Conservation (phyloP, 2,888 invertebrate species). For the Laspeyria flexula region DNA sequence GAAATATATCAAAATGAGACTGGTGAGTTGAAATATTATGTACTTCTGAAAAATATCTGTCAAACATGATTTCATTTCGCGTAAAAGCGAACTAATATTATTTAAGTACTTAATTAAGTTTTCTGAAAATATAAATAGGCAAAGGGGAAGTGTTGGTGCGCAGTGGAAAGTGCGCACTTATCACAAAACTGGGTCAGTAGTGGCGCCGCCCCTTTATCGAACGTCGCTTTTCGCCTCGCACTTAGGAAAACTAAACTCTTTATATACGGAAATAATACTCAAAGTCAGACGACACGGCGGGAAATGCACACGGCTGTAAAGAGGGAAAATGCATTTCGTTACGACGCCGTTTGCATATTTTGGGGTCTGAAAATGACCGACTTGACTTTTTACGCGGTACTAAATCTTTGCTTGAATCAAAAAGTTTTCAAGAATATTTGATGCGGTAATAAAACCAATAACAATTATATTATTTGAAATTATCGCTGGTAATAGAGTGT, state of each 20-base stretch:
- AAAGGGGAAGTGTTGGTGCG: slow-evolving; percentile 78
- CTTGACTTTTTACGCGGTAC: slow-evolving; percentile 15
- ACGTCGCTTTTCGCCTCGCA: slow-evolving; percentile 58
- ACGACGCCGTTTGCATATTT: slow-evolving; percentile 64
- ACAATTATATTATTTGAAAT: neutral
- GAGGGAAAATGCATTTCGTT: slow-evolving; percentile 68
- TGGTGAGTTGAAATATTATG: slow-evolving; percentile 61
- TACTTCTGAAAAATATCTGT: neutral
- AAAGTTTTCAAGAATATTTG: neutral
- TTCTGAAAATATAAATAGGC: slow-evolving; percentile 70
- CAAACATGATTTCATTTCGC: neutral
- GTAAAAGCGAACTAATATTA: slow-evolving; percentile 5
- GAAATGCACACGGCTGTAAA: slow-evolving; percentile 62
- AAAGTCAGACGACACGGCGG: slow-evolving; percentile 49
- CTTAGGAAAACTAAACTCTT: slow-evolving; percentile 72
- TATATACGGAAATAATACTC: slow-evolving; percentile 57
- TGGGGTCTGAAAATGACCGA: slow-evolving; percentile 41
- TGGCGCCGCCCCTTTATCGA: slow-evolving; percentile 84
- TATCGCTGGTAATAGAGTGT: neutral
- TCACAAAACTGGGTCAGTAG: slow-evolving; percentile 84
- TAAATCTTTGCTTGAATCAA: slow-evolving; percentile 9
- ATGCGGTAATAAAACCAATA: neutral
- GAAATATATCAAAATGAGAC: slow-evolving; percentile 72
- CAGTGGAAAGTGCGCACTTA: slow-evolving; percentile 83
- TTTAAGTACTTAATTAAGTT: slow-evolving; percentile 51